A percentile compares a stretch with the other conserved stretches of the same genome.
Conservation (phyloP, 2,113 vertebrate species). For the Formicarius rufipectus region DNA sequence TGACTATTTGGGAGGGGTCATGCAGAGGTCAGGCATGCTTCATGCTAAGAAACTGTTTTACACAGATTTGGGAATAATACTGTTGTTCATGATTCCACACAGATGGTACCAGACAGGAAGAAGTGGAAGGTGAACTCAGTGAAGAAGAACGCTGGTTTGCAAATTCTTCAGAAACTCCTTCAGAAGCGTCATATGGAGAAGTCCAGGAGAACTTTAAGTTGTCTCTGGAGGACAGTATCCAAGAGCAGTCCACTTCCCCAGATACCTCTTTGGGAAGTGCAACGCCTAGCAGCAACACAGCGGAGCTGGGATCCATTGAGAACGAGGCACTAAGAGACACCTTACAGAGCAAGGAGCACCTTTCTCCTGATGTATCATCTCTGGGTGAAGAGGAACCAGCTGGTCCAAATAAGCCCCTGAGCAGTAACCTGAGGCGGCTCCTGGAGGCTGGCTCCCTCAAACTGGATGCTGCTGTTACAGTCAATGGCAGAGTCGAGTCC, state of each 20-base stretch:
- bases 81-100: constrained; percentile 52
- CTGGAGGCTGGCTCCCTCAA: constrained; percentile 94
- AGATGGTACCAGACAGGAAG: constrained; percentile 94
- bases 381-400: constrained; percentile 87
- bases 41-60: neutral
- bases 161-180: constrained; percentile 93
- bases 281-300: constrained; percentile 88
- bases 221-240: constrained; percentile 81
- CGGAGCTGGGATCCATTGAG: constrained; percentile 86
- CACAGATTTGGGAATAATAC: constrained; percentile 47
- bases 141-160: constrained; percentile 96
- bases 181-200: constrained; percentile 95
- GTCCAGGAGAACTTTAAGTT: constrained; percentile 90
- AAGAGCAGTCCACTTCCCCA: constrained; percentile 85
- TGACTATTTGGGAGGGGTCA: neutral
- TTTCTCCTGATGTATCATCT: constrained; percentile 89
- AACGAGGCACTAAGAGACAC: constrained; percentile 79
- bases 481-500: constrained; percentile 83
- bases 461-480: constrained; percentile 80
- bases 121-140: constrained; percentile 84
- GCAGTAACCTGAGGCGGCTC: constrained; percentile 92
- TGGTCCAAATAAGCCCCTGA: constrained; percentile 89
- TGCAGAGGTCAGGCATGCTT: neutral
- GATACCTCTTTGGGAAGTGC: constrained; percentile 92
- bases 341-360: constrained; percentile 83